Evolutionary conservation across 2,888 invertebrate species (phyloP), one percentile per base, ranked within the genome.

Genomic region (Leucozona laternaria): DNA sequence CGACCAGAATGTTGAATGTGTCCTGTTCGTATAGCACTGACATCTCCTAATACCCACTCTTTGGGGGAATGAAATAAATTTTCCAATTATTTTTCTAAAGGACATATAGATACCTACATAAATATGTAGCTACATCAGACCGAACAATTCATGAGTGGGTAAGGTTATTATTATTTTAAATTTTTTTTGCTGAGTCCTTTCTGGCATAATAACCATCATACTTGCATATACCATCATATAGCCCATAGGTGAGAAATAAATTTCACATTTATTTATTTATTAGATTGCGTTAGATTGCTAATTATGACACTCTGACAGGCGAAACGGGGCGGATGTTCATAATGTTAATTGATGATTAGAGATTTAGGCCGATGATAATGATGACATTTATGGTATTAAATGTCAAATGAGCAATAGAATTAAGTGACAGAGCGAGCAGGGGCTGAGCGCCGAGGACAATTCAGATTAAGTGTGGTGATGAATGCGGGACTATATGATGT

Each of bases 61-160:
- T 79, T 43, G 15, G 76, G 60, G 72, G 70, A 73, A 40, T 81
- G 68, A 62, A 81, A 77, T 40, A 85, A 48, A 86, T 79, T 82
- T 86, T 86, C 86, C 86, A 86, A 86, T 86, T 86, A 86, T 86
- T 78, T 86, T 82, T 79, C 75, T 71, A 75, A 86, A 75, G 75
- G 78, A 82, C 78, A 50, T 22, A 78, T 70, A 17, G 7, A 45
- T 17, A n/a, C n/a, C n/a, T n/a, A n/a, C n/a, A n/a, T n/a, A n/a
- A n/a, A n/a, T n/a, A n/a, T n/a, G n/a, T n/a, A n/a, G n/a, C n/a
- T n/a, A 81, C 37, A 62, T 34, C 15, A 40, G 5, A 40, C 20
- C 34, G 15, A 43, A 20, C 62, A 66, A 68, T 77, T 34, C 60
- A 58, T 50, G 57, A 64, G 71, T 72, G 48, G 68, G 60, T 66